Base-by-base conservation (phyloP, 2,113 vertebrate species). In the Paradisaea rubra region DNA sequence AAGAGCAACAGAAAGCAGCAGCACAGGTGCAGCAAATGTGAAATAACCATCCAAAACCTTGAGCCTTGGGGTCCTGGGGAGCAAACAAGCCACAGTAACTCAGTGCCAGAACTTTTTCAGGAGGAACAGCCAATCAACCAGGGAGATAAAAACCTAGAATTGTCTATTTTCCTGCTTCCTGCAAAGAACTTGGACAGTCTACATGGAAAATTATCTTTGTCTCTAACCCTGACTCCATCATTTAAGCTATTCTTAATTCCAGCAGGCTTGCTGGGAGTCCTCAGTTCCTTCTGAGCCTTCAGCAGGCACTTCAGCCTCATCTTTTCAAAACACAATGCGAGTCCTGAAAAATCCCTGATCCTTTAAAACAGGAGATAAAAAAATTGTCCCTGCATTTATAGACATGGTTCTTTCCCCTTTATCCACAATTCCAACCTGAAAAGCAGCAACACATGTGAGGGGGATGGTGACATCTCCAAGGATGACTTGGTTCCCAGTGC, bases 331-430 rank as follows among this genome's bases (percentile, higher is more conserved):
- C 31, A 54, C 20, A 54, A 12, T 0, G 0, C 0, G 3, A 47
- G 42, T 10, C 35, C 42, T 64, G 28, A 41, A 53, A 63, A 54
- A 7, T 0, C 21, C 30, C 25, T 21, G 2, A 19, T 20, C 30
- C 71, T 54, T 66, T 52, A 37, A 24, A 50, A 15, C 7, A 30
- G 20, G 23, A 68, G 49, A 11, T 12, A 16, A 59, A 33, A 33
- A 14, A 2, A 2, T 0, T 1, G 3, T 7, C 27, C 41, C 44
- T 57, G 69, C 3, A 0, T 15, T 41, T 50, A 20, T 8, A 15
- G 0, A 6, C 30, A 3, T 2, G 10, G 30, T 4, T 52, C 44
- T 28, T 15, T 11, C 39, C 41, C 23, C 28, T 65, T 27, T 23
- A 14, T 2, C 10, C 3, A 0, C 12, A 19, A 1, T 5, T 25